Evolutionary conservation across 2,888 invertebrate genomes (phyloP).

Genomic region (Drosophila falleni): DNA sequence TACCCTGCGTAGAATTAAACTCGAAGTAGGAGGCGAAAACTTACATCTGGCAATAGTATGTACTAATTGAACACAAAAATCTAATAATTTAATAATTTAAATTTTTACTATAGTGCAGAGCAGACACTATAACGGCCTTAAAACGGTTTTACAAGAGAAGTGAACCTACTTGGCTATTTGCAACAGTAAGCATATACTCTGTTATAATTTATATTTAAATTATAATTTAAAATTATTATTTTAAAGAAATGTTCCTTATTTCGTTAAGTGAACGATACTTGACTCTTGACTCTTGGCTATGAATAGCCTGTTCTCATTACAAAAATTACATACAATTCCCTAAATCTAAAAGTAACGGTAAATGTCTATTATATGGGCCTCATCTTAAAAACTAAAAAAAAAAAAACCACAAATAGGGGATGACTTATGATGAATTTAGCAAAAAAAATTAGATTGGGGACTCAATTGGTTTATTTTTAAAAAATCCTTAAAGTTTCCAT

Average conservation of each 20-base stretch:
- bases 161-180: conserved; percentile 96
- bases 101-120: conserved; percentile 86
- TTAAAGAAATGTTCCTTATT: not conserved
- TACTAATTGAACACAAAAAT: not conserved
- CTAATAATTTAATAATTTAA: not conserved
- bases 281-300: too few species aligned
- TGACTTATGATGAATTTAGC: too few species aligned
- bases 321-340: too few species aligned
- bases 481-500: too few species aligned
- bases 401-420: too few species aligned
- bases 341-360: too few species aligned
- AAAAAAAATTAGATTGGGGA: too few species aligned
- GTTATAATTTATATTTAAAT: too few species aligned
- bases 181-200: conserved; percentile 87
- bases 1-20: conserved; percentile 93
- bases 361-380: too few species aligned
- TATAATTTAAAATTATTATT: too few species aligned
- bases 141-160: conserved; percentile 92
- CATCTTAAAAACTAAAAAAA: too few species aligned
- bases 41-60: conserved; percentile 90
- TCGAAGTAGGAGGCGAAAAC: conserved; percentile 93
- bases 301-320: not conserved
- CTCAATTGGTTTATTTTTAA: too few species aligned
- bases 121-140: conserved; percentile 91
- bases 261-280: not conserved